Base-by-base conservation (phyloP, 2,888 invertebrate species). In the Caenorhabditis auriculariae region DNA sequence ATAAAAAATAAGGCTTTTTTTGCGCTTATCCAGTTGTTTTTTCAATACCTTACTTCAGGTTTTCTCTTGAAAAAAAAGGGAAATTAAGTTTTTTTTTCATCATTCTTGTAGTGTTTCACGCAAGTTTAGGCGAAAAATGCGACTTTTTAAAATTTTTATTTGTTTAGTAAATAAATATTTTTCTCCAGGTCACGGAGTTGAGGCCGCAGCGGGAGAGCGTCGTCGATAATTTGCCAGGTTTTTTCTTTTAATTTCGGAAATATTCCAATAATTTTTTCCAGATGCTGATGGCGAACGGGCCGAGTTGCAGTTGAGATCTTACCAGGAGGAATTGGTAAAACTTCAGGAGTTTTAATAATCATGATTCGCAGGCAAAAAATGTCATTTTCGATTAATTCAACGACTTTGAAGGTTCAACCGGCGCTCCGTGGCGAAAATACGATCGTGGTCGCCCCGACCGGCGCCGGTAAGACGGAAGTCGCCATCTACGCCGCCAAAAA, bases 401-500 rank as follows among this genome's bases (percentile, higher is more conserved):
- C 19, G 17, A 54, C 35, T 35, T 60, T 52, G 12, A 41, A 51
- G 35, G 66, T 58, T 2, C 48, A 59, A 32, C 45, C 62, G 6
- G 69, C 66, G 23, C 37, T 69, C 19, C 41, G 39, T 17, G 74
- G 74, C 21, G 53, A 60, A 28, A 79, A 77, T 42, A 60, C 66
- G n/a, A 69, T 79, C 2, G 66, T 79, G 38, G 75, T 75, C n/a
- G 79, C 79, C 0, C 79, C 79, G 4, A 80, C 79, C 2, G 79
- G 79, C n/a, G 60, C 73, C 12, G 79, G 79, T 54, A 79, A 79
- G 50, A 79, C 79, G 1, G 62, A 73, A 55, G 76, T 79, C n/a
- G 76, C 76, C 6, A 67, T 67, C 15, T 70, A 73, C 42, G 72
- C 77, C 1, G 74, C 78, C 12, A 24, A 54, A n/a, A 44, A 67